A percentile compares a stretch with the other conserved stretches of the same genome.
phyloP scores from a whole-genome alignment of 2,888 invertebrate genomes.

The Rhingia campestris region DNA sequence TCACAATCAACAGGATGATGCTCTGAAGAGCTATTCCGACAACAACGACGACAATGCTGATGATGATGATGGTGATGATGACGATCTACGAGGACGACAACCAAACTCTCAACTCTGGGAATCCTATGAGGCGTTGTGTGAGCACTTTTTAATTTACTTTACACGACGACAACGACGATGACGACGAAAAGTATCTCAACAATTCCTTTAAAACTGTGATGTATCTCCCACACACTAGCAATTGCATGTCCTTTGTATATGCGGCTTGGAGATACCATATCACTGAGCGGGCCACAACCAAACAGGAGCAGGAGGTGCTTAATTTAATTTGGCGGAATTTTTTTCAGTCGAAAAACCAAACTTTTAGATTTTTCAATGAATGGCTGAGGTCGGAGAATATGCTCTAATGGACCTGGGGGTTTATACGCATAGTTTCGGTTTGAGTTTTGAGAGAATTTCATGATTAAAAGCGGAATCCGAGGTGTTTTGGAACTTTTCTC shows the following conservation, averaged over 20 bases:
- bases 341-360: conserved; percentile 41
- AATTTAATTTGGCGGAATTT: conserved; percentile 68
- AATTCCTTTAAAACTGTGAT: conserved; percentile 67
- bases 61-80: conserved; percentile 3
- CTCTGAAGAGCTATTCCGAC: conserved; percentile 24
- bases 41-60: background rate
- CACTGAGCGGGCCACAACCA: background rate
- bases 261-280: background rate
- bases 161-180: conserved; percentile 9
- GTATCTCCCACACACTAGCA: conserved; percentile 34
- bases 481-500: conserved; percentile 24
- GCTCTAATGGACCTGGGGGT: conserved; percentile 54
- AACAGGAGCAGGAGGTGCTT: conserved; percentile 46
- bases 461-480: conserved; percentile 39
- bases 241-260: conserved; percentile 21
- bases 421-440: conserved; percentile 55
- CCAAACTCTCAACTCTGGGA: conserved; percentile 4
- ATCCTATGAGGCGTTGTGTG: conserved; percentile 47
- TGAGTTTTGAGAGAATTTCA: conserved; percentile 58
- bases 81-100: background rate
- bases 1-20: conserved; percentile 68
- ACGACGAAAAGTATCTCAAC: conserved; percentile 66
- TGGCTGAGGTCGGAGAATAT: conserved; percentile 26
- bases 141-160: conserved; percentile 66
- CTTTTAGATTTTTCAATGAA: conserved; percentile 59